phyloP scores from a whole-genome alignment of 1,140 invertebrate genomes.

The Drosophila watanabei region DNA sequence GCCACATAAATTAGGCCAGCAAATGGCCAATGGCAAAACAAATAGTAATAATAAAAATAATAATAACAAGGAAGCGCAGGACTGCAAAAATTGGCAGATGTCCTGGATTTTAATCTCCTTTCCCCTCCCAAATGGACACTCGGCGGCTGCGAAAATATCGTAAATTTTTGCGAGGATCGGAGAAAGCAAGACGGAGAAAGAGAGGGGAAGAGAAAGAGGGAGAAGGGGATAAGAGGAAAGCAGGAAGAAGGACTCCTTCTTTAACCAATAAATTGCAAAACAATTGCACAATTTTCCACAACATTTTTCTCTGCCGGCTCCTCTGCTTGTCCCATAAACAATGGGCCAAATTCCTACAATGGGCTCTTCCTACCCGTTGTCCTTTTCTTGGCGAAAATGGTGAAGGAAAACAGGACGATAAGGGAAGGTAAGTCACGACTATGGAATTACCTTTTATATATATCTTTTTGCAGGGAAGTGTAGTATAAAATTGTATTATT shows the following conservation, averaged over 20 bases:
- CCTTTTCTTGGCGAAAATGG: slow-evolving; percentile 77
- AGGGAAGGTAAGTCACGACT: not conserved
- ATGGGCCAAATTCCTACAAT: slow-evolving; percentile 73
- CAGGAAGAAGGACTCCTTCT: slow-evolving; percentile 53
- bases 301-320: slow-evolving; percentile 60
- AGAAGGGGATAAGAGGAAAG: slow-evolving; percentile 12
- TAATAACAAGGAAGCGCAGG: not conserved
- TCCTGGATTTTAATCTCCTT: slow-evolving; percentile 24
- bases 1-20: slow-evolving; percentile 49
- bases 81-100: slow-evolving; percentile 31
- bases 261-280: slow-evolving; percentile 83
- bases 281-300: slow-evolving; percentile 85
- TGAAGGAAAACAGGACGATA: slow-evolving; percentile 3
- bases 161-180: slow-evolving; percentile 59
- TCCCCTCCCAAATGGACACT: slow-evolving; percentile 23
- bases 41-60: slow-evolving; percentile 18
- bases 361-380: slow-evolving; percentile 50
- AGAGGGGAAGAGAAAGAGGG: slow-evolving; percentile 3
- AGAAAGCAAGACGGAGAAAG: slow-evolving; percentile 11
- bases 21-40: slow-evolving; percentile 25
- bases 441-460: not conserved
- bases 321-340: slow-evolving; percentile 77
- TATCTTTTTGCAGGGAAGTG: not conserved
- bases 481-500: not conserved
- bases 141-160: slow-evolving; percentile 47